Base-by-base conservation (phyloP, 2,113 vertebrate genomes). In the Cnemophilus loriae region DNA sequence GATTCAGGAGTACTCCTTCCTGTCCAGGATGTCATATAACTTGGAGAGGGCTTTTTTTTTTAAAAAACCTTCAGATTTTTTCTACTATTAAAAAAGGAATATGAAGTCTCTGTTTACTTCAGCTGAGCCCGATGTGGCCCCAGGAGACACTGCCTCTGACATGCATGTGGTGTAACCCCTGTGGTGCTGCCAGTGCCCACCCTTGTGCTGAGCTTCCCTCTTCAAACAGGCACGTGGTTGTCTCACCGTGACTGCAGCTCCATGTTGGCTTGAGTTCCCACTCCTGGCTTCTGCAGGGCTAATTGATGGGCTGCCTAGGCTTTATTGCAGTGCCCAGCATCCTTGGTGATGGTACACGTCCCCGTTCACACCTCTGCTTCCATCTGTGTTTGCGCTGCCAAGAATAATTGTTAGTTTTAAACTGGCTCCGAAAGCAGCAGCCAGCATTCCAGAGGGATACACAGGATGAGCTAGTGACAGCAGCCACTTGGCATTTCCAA, bases 121-220 rank as follows among this genome's bases (percentile, higher is more conserved):
- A 76, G 16, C 52, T 32, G 70, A 63, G n/a, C 22, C 39, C 49
- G n/a, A 24, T 61, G 33, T 46, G 63, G 22, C 24, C 24, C 17
- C 16, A 2, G 6, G 42, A 26, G 55, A 23, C 0, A 9, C 26
- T 47, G 18, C 35, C 46, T 56, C 30, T 56, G 50, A 56, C 30
- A 10, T 4, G 32, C 12, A 24, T 0, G 1, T 35, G 13, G n/a
- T 0, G 0, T 9, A 32, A 61, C 9, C 14, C 6, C 64, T 20
- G 47, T 3, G 8, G 37, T 2, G 5, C 37, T 92, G 60, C 64
- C 37, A 16, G 33, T 10, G 73, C 59, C 42, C 35, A 4, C 14
- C 2, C 46, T 61, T 16, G 50, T 50, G 47, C 69, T 4, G 41
- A 35, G n/a, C 10, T 37, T n/a, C 6, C 8, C 78, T 7, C 23